phyloP scores from a whole-genome alignment of 2,888 invertebrate species.

The Steromphala cineraria region DNA sequence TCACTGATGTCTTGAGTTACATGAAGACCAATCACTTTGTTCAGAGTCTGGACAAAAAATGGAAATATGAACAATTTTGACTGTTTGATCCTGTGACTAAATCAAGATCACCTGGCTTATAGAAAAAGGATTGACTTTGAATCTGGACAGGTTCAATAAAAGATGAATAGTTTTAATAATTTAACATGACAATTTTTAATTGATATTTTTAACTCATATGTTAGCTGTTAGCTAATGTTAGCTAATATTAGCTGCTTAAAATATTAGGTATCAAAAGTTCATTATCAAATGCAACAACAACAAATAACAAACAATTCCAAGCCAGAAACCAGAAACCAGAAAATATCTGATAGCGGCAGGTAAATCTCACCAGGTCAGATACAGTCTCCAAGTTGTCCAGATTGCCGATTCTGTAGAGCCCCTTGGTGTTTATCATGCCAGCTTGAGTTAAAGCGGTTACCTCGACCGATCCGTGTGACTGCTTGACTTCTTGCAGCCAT shows the following conservation, averaged over 20 bases:
- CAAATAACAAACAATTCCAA: no score
- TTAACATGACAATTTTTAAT: no score
- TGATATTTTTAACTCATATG: no score
- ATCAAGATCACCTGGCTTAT: no score
- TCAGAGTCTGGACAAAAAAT: slow-evolving; percentile 33
- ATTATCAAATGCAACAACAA: no score
- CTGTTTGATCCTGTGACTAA: neutral
- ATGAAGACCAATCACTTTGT: slow-evolving; percentile 46
- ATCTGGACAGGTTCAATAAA: no score
- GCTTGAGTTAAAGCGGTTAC: slow-evolving; percentile 63
- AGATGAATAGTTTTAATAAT: no score
- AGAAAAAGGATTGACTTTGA: no score
- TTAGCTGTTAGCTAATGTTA: no score
- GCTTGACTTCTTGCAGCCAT: slow-evolving; percentile 63
- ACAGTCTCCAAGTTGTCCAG: neutral
- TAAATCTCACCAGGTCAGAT: neutral
- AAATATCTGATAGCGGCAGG: neutral
- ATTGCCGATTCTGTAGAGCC: slow-evolving; percentile 54
- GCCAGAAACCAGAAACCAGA: neutral
- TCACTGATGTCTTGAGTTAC: slow-evolving; percentile 40
- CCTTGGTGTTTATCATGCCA: slow-evolving; percentile 60
- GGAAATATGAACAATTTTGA: neutral
- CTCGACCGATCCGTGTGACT: slow-evolving; percentile 68
- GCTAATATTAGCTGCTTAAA: no score
- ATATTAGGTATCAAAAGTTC: no score